A percentile compares a stretch with the other conserved stretches of the same genome.
phyloP scores from a whole-genome alignment of 2,797 vertebrate genomes.

The Danio kyathit region DNA sequence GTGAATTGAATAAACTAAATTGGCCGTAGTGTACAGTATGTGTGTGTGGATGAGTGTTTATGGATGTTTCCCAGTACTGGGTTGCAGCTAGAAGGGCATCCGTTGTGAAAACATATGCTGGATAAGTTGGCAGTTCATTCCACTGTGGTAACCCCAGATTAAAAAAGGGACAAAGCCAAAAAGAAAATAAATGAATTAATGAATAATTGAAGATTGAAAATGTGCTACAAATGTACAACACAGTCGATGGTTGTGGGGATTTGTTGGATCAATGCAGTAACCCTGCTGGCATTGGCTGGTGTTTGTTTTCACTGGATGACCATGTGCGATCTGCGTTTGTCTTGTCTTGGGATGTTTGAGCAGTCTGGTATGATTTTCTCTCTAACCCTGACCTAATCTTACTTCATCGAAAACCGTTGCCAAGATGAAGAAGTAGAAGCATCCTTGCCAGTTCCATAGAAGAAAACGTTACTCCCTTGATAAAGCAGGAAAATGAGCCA shows the following conservation, averaged over 20 bases:
- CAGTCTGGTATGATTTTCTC: slow-evolving; percentile 27
- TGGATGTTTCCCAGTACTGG: too few relatives aligned
- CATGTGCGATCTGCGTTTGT: background rate
- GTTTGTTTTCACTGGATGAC: slow-evolving; percentile 6
- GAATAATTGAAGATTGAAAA: background rate
- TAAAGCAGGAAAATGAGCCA: too few relatives aligned
- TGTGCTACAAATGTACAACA: background rate
- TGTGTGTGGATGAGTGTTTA: too few relatives aligned
- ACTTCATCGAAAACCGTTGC: background rate
- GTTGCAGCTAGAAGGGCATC: too few relatives aligned
- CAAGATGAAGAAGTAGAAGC: slow-evolving; percentile 6
- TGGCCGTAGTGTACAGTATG: too few relatives aligned
- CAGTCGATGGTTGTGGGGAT: background rate
- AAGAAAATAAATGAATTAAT: too few relatives aligned
- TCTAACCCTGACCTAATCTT: slow-evolving; percentile 22
- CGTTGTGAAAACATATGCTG: too few relatives aligned
- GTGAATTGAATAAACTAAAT: too few relatives aligned
- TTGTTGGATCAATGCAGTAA: background rate
- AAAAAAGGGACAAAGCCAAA: too few relatives aligned
- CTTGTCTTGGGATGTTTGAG: slow-evolving; percentile 23
- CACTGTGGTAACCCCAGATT: too few relatives aligned
- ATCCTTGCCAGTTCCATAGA: background rate
- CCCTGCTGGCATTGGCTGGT: background rate
- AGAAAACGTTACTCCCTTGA: background rate
- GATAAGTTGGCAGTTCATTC: too few relatives aligned